Percentiles rank a stretch among this genome's conserved stretches.
Evolutionary conservation across 2,113 vertebrate genomes (phyloP).

Genomic region (Scalopus aquaticus): DNA sequence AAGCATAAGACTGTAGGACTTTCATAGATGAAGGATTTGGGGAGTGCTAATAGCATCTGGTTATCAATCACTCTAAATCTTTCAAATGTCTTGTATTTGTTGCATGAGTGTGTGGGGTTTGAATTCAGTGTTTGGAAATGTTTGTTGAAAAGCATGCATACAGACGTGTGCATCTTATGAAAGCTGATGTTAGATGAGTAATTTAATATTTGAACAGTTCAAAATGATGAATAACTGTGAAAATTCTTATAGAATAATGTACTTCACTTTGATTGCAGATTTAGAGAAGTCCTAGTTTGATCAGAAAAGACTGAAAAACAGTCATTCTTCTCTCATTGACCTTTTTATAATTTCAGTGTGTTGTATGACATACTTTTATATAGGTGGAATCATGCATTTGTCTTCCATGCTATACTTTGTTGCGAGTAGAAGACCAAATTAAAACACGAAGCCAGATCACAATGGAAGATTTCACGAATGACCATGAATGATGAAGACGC

Average conservation of each 20-base stretch:
- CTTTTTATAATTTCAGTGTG: not conserved
- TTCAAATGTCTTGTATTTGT: not conserved
- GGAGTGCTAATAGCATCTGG: not conserved
- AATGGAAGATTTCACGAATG: not conserved
- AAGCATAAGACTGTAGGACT: not conserved
- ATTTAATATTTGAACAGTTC: not conserved
- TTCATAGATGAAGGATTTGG: slow-evolving; percentile 32
- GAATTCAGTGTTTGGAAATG: slow-evolving; percentile 48
- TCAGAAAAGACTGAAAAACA: not conserved
- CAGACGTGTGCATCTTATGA: not conserved
- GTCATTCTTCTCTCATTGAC: not conserved
- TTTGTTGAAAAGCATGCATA: not conserved
- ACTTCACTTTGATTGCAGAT: slow-evolving; percentile 18
- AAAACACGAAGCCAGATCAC: slow-evolving; percentile 16
- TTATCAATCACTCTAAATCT: slow-evolving; percentile 25
- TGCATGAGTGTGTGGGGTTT: slow-evolving; percentile 16
- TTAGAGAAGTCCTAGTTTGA: not conserved
- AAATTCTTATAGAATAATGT: slow-evolving; percentile 12
- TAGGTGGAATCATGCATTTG: slow-evolving; percentile 18
- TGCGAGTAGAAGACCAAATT: slow-evolving; percentile 12
- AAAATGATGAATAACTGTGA: slow-evolving; percentile 48
- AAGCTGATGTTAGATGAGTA: not conserved
- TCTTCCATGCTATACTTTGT: not conserved
- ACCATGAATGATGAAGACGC: not conserved
- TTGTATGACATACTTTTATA: not conserved